Base-by-base conservation (phyloP, 2,888 invertebrate species). In the Oscheius onirici region DNA sequence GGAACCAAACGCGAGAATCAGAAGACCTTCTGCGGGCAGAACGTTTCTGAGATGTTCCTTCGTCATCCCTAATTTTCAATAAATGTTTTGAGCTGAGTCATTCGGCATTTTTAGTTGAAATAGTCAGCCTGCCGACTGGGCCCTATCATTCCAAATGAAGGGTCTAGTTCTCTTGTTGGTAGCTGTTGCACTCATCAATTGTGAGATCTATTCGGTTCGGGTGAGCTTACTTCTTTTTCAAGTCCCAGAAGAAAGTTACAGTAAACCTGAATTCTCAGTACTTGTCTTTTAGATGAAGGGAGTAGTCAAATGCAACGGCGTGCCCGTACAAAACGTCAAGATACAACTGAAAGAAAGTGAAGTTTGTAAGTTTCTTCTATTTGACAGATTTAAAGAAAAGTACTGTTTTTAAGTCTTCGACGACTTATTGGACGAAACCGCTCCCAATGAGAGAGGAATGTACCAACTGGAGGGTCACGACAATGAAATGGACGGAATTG, bases 391-490 rank as follows among this genome's bases (percentile, higher is more conserved):
- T 17, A 13, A 11, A n/a, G 6, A 2, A n/a, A 15, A 17, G 10
- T n/a, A 40, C 20, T 58, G 34, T 17, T 40, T 22, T 60, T 11
- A 22, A 60, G 3, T 22, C 60, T n/a, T 34, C 34, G 60, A 60
- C 20, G 60, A 60, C 24, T 8, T 20, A 22, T 43, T 41, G 13
- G 44, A 41, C 15, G 11, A 41, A 15, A 43, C 44, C 3, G 3
- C 6, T 6, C n/a, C 44, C 13, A 20, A 60, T n/a, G 8, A 10
- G 20, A 40, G n/a, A 1, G 60, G 60, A 43, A 5, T 8, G 10
- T 60, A 40, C 10, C 6, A 43, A 43, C 22, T 60, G 17, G 60
- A 60, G 41, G 60, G 60, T n/a, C 43, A 41, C 17, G 60, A 60
- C 15, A 24, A 20, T 1, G 60, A 60, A 20, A 6, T 17, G 3